Evolutionary conservation across 2,888 invertebrate genomes (phyloP), one percentile per base, ranked within the genome.

Genomic region (Herminia tarsipennalis): DNA sequence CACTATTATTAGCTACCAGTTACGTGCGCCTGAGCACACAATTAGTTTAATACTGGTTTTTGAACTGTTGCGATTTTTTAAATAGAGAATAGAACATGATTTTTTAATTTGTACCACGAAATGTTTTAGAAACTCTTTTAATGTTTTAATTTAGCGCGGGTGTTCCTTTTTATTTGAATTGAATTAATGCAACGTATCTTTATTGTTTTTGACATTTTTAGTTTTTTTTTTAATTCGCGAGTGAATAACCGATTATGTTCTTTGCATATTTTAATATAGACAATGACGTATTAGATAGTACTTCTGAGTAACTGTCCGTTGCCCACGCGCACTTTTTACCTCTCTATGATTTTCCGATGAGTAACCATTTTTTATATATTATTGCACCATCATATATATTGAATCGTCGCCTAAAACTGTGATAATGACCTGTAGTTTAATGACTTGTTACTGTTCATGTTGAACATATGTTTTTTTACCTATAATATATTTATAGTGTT

Each of bases 241-340:
- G 78, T 80, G 70, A 74, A 73, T 69, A 81, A 78, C 81, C 78
- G 75, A 70, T 64, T 40, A 56, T 56, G 27, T 46, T 46, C 21
- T 54, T 51, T 51, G 45, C 13, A 34, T 42, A 55, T 45, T 56
- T 24, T 29, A 48, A 57, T 69, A 64, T 71, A 74, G 66, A 59
- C 30, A 47, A 47, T 78, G 72, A 77, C 75, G 66, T 62, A 35
- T 34, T 33, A 56, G 56, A 69, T 68, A 61, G 56, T 60, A 61
- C 56, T 60, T 61, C 68, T 83, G 81, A 79, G 65, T 84, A 82
- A 83, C 76, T 62, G 74, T 73, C 30, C 34, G 5, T 20, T 69
- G 68, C 85, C 86, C 76, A 86, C 86, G 77, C 83, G 64, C 56
- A 72, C 73, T 73, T 78, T 76, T 80, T 66, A 35, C 22, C 28